Evolutionary conservation across 1,140 invertebrate genomes (phyloP), one percentile per base, ranked within the genome.

Genomic region (Aleiodes sp.): DNA sequence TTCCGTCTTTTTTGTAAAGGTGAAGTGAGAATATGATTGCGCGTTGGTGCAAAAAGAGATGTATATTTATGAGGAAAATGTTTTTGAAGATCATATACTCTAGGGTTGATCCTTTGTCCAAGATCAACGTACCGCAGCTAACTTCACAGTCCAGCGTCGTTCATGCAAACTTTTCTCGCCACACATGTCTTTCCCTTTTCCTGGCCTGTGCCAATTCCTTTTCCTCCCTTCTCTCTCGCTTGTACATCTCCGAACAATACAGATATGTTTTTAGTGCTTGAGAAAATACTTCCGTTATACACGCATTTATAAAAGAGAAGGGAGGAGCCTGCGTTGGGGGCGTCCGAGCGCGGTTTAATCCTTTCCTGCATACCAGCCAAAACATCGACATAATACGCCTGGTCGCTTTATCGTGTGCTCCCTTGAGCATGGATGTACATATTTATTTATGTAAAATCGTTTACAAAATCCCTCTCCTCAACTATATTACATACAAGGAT

Each of bases 111-210:
- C 75, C 79, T 79, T 81, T 81, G 80, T 81, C 72, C 76, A 73
- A 76, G 74, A 77, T 78, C 76, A 80, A 78, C 77, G 77, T 80
- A 78, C 74, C 77, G 78, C 71, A 70, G 69, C 73, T 79, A 79
- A 81, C 74, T 71, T 77, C 72, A 81, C 77, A 79, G 75, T 78
- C 77, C 77, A 70, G 76, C 75, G 73, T 73, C 76, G 74, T 77
- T 78, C 78, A 81, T 79, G 78, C 78, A 75, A 75, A 76, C 75
- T 76, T 76, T 80, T 80, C 76, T 76, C 78, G 75, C 76, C 73
- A 77, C 74, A 76, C 79, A 75, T 73, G 75, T 81, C 78, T 78
- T 79, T 72, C 70, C 56, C 43, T 65, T 12, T 52, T 43, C 9
- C 43, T 43, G 21, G 43, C 14, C 24, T 26, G 19, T 26, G 21